Base-by-base conservation (phyloP, 2,113 vertebrate species). In the Corapipo altera region DNA sequence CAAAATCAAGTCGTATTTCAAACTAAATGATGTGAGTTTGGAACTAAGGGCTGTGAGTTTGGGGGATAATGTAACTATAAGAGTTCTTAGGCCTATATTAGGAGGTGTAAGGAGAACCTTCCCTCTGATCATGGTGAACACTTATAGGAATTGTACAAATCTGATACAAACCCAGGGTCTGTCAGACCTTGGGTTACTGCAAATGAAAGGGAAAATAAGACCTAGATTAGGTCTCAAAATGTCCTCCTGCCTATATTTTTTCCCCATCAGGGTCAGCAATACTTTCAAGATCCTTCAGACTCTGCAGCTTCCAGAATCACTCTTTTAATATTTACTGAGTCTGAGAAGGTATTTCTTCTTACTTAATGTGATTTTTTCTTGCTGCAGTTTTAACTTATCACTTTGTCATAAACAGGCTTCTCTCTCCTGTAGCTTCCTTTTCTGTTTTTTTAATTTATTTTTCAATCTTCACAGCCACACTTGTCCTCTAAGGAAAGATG, bases 341-440 rank as follows among this genome's bases (percentile, higher is more conserved):
- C 46, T 51, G 64, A 49, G 39, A 37, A 72, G 32, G 12, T 35
- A 19, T 81, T 80, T 75, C 14, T 52, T 51, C 7, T 11, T 55
- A 11, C 8, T 8, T 39, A 7, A 13, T 2, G 24, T 15, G 22
- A 23, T 9, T 66, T 46, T 67, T 80, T 26, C 51, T 22, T 39
- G 7, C 37, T 35, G 32, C 30, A 19, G 2, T 64, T 74, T 41
- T 35, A 74, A 39, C 39, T 21, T 37, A 23, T 43, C 16, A 5
- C 9, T n/a, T 48, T 49, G 18, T 46, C 30, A 24, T 6, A 48
- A 39, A 6, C 8, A 51, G 33, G 65, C 6, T 77, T 81, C 28
- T 4, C 37, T 75, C 12, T 20, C 30, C 4, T 0, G 3, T 49
- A 5, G 3, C 54, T 28, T 55, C 21, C 14, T 13, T 3, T 19